phyloP scores from a whole-genome alignment of 1,140 invertebrate species.

The Elymnias hypermnestra region DNA sequence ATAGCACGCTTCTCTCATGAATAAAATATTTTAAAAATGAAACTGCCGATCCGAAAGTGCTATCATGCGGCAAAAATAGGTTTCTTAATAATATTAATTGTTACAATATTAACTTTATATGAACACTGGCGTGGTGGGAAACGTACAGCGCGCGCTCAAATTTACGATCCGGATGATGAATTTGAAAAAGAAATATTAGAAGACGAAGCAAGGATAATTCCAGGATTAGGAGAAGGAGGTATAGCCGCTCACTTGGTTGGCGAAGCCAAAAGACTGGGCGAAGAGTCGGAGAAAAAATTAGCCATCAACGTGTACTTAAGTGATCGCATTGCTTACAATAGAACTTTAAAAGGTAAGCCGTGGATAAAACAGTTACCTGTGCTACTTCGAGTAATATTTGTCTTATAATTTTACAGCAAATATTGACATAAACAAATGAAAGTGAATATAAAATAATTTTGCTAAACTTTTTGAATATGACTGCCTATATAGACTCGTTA shows the following conservation, averaged over 20 bases:
- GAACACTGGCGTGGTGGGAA: slow-evolving; percentile 59
- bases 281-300: slow-evolving; percentile 55
- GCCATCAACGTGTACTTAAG: slow-evolving; percentile 65
- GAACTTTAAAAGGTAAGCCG: slow-evolving; percentile 52
- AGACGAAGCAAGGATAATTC: slow-evolving; percentile 54
- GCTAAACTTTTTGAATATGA: no score
- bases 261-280: slow-evolving; percentile 46
- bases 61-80: slow-evolving; percentile 49
- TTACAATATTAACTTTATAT: slow-evolving; percentile 45
- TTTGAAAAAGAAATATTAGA: slow-evolving; percentile 51
- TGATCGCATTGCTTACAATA: slow-evolving; percentile 59
- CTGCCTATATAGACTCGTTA: no score
- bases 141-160: slow-evolving; percentile 35
- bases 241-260: slow-evolving; percentile 42
- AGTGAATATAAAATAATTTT: no score
- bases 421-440: no score
- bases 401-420: no score
- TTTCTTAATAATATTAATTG: slow-evolving; percentile 45
- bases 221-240: slow-evolving; percentile 57
- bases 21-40: slow-evolving; percentile 36
- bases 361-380: no score
- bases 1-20: slow-evolving; percentile 13
- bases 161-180: slow-evolving; percentile 32
- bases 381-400: no score
- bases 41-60: slow-evolving; percentile 58